Conservation (phyloP, 2,113 vertebrate species). For the Nansenia antarctica region DNA sequence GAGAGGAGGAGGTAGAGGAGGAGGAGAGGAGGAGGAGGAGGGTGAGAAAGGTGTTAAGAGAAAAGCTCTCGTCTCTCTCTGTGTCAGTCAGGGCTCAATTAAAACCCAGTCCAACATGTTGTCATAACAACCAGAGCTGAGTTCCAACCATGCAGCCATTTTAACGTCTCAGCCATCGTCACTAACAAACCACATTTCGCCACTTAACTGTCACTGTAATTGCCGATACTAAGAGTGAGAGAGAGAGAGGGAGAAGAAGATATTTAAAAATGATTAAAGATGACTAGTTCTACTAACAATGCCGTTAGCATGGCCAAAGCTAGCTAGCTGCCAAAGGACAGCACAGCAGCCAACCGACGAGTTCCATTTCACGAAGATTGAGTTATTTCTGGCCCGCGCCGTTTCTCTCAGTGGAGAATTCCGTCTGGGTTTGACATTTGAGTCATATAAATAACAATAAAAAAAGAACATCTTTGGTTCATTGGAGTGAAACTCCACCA, state of each 20-base stretch:
- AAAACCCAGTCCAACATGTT: slow-evolving; percentile 41
- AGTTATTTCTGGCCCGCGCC: slow-evolving; percentile 24
- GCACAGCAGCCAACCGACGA: background rate
- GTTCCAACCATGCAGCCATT: slow-evolving; percentile 28
- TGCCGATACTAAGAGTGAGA: slow-evolving; percentile 26
- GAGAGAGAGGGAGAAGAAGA: too few species aligned
- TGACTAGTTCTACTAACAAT: too few species aligned
- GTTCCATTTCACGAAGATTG: slow-evolving; percentile 11
- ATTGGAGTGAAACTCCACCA: slow-evolving; percentile 19
- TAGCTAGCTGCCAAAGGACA: too few species aligned
- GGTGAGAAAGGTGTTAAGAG: background rate
- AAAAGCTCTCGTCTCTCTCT: slow-evolving; percentile 2
- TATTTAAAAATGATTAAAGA: too few species aligned
- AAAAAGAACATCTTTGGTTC: slow-evolving; percentile 38
- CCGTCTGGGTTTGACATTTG: slow-evolving; percentile 63
- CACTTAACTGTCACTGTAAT: slow-evolving; percentile 17
- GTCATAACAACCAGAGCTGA: slow-evolving; percentile 27
- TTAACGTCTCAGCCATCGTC: slow-evolving; percentile 28
- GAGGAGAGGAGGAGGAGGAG: too few species aligned
- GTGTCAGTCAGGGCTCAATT: slow-evolving; percentile 38
- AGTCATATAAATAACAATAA: slow-evolving; percentile 53
- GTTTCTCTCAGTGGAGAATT: slow-evolving; percentile 51
- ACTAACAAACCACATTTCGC: slow-evolving; percentile 5
- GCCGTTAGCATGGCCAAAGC: too few species aligned
- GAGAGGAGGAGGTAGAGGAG: too few species aligned